These are phyloP conservation scores for Melinaea menophilus DNA, from an alignment of 2,888 invertebrate genomes.

Conservation along the genomic window DNA sequence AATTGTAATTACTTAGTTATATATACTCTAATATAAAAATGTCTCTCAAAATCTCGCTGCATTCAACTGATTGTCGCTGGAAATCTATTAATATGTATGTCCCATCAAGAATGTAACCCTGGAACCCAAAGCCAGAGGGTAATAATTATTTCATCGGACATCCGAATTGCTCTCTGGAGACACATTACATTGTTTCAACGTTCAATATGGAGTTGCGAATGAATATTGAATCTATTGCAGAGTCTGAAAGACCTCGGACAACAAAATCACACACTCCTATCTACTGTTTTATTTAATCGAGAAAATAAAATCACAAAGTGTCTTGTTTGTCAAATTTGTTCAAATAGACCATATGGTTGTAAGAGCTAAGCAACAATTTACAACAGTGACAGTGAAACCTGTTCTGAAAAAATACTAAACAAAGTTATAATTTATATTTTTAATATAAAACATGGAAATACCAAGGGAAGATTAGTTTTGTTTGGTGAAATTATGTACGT, in stretches of 20 bases:
- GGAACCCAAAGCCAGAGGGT: slow-evolving; percentile 31
- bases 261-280: background rate
- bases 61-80: slow-evolving; percentile 61
- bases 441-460: no score
- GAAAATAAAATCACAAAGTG: no score
- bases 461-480: no score
- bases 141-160: slow-evolving; percentile 65
- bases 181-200: slow-evolving; percentile 45
- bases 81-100: slow-evolving; percentile 54
- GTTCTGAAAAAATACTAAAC: no score
- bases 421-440: no score
- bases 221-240: slow-evolving; percentile 24
- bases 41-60: slow-evolving; percentile 25
- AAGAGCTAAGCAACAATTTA: no score
- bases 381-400: no score
- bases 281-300: background rate
- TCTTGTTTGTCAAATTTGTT: no score
- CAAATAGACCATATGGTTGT: no score
- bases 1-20: background rate
- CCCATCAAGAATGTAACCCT: slow-evolving; percentile 32
- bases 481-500: no score
- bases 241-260: slow-evolving; percentile 11
- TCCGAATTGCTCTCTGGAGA: slow-evolving; percentile 52
- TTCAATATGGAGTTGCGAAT: slow-evolving; percentile 20
- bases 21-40: background rate